Evolutionary conservation across 2,113 vertebrate species (phyloP), one percentile per base, ranked within the genome.

Genomic region (Brachyistius frenatus): DNA sequence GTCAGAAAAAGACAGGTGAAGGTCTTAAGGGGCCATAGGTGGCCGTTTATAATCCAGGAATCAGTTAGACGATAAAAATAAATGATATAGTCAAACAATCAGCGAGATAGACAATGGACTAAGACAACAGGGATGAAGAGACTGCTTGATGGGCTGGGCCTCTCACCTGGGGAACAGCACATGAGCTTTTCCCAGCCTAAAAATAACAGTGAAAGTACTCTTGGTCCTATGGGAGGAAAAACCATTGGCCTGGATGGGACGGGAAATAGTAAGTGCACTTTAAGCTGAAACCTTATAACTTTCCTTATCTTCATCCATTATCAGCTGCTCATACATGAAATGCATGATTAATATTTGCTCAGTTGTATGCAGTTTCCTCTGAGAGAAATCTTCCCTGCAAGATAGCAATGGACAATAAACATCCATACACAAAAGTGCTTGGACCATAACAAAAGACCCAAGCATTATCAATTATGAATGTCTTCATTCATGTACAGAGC

Each of bases 101-200:
- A 56, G 44, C 78, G 11, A 39, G 8, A 52, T n/a, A 32, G 44
- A 72, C 16, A 75, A 47, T 33, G 35, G 16, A 6, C 31, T 31
- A 32, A 64, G 23, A 56, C 3, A 56, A 47, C n/a, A 60, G 32
- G 55, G 65, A 83, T 73, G 41, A 79, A 73, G 37, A 66, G 44
- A 35, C 33, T 58, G 55, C 36, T 84, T 84, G 78, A 86, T 90
- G 88, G 73, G 83, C 79, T 58, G 53, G 73, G 79, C 73, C 66
- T 86, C 78, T 88, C 86, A 92, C 81, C 90, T 91, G 74, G 81
- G 85, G 86, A 90, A 81, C 66, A 9, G 69, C 75, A 86, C 44
- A 91, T 81, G 56, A 92, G 89, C 90, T 77, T 91, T 88, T 88
- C 68, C 62, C 71, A 68, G 73, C 62, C 92, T 93, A 93, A 93